phyloP scores from a whole-genome alignment of 2,797 vertebrate genomes.

The Acropternis orthonyx region DNA sequence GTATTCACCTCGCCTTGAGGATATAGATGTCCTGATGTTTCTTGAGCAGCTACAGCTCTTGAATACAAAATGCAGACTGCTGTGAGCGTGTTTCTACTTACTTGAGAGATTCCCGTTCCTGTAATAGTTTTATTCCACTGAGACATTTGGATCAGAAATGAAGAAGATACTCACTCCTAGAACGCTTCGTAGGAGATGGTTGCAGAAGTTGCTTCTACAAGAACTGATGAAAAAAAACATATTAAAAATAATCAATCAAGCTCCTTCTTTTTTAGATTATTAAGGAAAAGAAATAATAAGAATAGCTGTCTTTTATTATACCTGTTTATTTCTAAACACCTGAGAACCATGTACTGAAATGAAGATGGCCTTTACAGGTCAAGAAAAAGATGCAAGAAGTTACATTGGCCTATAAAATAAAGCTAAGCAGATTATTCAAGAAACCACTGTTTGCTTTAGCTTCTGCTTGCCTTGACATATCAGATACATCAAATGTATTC shows the following conservation, averaged over 20 bases:
- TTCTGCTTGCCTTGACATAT: not conserved
- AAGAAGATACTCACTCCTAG: not conserved
- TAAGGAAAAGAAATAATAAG: not conserved
- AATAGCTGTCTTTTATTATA: not conserved
- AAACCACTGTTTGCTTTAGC: not conserved
- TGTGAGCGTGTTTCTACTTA: not conserved
- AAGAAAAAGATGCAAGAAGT: not conserved
- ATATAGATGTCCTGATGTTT: not conserved
- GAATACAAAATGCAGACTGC: not conserved
- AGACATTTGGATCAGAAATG: not conserved
- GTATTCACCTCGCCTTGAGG: not conserved
- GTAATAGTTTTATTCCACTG: not conserved
- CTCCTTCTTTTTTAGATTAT: not conserved
- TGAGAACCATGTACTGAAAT: not conserved
- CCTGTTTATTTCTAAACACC: not conserved
- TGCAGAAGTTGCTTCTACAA: not conserved
- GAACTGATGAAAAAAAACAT: not conserved
- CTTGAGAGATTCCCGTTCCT: not conserved
- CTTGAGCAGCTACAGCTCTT: not conserved
- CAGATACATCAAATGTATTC: not conserved
- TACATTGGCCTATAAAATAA: not conserved
- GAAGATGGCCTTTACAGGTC: not conserved
- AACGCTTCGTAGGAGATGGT: not conserved
- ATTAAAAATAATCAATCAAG: not conserved
- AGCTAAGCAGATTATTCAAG: not conserved